Conservation (phyloP, 23 tunicate genomes). For the Diplosoma virens region DNA sequence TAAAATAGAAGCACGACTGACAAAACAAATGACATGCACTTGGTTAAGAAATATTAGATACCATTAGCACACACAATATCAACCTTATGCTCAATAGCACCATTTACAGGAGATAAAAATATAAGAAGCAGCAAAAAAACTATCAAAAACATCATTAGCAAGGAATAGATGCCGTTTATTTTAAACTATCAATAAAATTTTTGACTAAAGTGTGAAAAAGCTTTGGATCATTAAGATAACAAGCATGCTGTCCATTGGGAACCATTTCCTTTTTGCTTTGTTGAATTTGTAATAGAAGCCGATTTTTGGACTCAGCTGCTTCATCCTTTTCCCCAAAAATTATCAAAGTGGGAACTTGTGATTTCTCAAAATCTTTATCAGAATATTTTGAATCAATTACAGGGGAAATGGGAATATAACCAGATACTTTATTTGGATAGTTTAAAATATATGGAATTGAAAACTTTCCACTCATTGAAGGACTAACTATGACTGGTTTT, state of each 20-base stretch:
- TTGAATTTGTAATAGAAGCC: slow-evolving; percentile 20
- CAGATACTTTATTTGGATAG: slow-evolving; percentile 5
- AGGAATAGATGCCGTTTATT: too few species aligned
- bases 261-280: slow-evolving; percentile 9
- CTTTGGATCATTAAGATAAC: slow-evolving; percentile 51
- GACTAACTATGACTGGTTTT: slow-evolving; percentile 52
- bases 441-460: slow-evolving; percentile 54
- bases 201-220: slow-evolving; percentile 47
- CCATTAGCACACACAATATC: too few species aligned
- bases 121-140: too few species aligned
- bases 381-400: slow-evolving; percentile 5
- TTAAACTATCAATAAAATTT: slow-evolving; percentile 19
- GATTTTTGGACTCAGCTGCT: not conserved
- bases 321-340: slow-evolving; percentile 61
- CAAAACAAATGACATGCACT: too few species aligned
- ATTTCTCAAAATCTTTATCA: not conserved
- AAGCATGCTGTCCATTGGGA: slow-evolving; percentile 58
- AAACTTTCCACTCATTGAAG: slow-evolving; percentile 69
- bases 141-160: too few species aligned
- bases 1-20: too few species aligned
- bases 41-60: too few species aligned
- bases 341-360: slow-evolving; percentile 39
- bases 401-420: slow-evolving; percentile 65
- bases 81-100: too few species aligned
- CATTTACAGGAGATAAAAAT: too few species aligned